phyloP scores from a whole-genome alignment of 2,113 vertebrate species.

The Chaenogobius annularis region DNA sequence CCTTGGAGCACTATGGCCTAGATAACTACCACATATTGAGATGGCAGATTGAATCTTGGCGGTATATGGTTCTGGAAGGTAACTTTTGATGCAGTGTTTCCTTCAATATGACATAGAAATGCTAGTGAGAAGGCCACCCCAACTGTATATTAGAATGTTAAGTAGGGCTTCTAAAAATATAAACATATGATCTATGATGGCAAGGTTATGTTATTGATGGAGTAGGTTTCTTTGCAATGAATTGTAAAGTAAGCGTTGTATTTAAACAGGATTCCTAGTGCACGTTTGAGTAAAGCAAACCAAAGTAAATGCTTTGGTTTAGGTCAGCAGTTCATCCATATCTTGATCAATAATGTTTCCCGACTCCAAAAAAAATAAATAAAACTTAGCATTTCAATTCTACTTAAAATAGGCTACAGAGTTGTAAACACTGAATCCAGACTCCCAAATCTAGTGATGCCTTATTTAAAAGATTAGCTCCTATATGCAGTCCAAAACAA shows the following conservation, averaged over 20 bases:
- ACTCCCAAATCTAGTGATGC: neutral
- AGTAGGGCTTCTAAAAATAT: neutral
- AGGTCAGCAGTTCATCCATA: neutral
- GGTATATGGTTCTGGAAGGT: constrained; percentile 46
- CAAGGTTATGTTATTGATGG: neutral
- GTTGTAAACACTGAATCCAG: neutral
- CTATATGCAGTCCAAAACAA: constrained; percentile 21
- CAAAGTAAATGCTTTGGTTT: neutral
- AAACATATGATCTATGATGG: neutral
- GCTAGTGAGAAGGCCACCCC: neutral
- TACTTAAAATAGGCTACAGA: neutral
- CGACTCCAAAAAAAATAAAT: too few species aligned
- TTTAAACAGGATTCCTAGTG: neutral
- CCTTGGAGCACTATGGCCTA: constrained; percentile 54
- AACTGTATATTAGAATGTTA: constrained; percentile 25
- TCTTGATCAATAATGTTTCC: neutral
- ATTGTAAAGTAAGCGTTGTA: neutral
- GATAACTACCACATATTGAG: constrained; percentile 65
- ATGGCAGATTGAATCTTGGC: constrained; percentile 63
- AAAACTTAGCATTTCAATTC: too few species aligned
- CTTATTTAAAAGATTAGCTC: constrained; percentile 14
- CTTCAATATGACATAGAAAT: constrained; percentile 29
- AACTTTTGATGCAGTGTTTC: constrained; percentile 49
- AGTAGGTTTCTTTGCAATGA: neutral
- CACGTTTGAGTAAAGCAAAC: too few species aligned